A percentile compares a stretch with the other conserved stretches of the same genome.
Conservation (phyloP, 2,113 vertebrate species). For the Cygnus atratus region DNA sequence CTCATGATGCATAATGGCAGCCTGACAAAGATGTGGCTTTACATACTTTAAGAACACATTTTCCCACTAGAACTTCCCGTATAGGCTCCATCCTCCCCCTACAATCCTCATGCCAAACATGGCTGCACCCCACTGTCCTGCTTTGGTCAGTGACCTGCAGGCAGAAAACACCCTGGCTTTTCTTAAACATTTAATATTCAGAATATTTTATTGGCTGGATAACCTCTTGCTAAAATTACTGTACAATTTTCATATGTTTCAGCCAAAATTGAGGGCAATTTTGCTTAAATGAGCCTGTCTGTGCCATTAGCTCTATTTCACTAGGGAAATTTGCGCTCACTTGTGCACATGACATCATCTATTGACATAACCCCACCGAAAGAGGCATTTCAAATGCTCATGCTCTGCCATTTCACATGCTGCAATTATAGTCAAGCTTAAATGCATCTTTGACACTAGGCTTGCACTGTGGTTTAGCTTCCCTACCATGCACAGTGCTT, state of each 20-base stretch:
- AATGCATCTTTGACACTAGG: not conserved
- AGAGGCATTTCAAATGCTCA: slow-evolving; percentile 3
- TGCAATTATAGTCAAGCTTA: not conserved
- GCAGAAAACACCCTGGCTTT: not conserved
- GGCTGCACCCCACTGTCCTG: not conserved
- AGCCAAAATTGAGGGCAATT: slow-evolving; percentile 65
- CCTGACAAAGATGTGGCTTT: not conserved
- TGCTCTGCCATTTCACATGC: not conserved
- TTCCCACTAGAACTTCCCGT: not conserved
- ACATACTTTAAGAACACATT: accelerated
- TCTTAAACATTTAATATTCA: not conserved
- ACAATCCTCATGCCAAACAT: accelerated
- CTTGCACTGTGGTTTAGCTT: not conserved
- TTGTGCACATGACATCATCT: slow-evolving; percentile 49
- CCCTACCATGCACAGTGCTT: not conserved
- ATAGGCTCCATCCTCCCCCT: not conserved
- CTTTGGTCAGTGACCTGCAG: not conserved
- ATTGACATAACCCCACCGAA: slow-evolving; percentile 43
- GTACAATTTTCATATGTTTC: slow-evolving; percentile 59
- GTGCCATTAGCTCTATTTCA: slow-evolving; percentile 35
- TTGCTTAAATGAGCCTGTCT: slow-evolving; percentile 47
- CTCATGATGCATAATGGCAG: accelerated
- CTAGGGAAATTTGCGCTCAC: slow-evolving; percentile 49
- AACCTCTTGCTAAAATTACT: slow-evolving; percentile 45
- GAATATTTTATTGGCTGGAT: not conserved